Evolutionary conservation across 2,888 invertebrate species (phyloP), one percentile per base, ranked within the genome.

Genomic region (Malacosoma neustria): DNA sequence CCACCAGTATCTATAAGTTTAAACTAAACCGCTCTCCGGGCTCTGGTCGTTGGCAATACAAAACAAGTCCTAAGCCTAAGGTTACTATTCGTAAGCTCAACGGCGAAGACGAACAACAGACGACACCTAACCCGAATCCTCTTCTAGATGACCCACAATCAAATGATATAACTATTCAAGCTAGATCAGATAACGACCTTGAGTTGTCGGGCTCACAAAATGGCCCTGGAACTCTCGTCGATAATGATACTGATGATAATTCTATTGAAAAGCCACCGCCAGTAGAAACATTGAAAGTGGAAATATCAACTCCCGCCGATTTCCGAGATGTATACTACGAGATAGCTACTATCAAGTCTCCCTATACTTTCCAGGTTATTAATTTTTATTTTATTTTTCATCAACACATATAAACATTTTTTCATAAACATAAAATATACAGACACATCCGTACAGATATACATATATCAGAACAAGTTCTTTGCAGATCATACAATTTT

Each of bases 31-130:
- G 95, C 33, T 88, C 94, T 9, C 93, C 92, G 34, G 95, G 95
- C 3, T 92, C 93, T 32, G 95, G 95, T 36, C 90, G 96, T 50
- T 96, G 96, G 96, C 94, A 95, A 55, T 96, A 95, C 72, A 95
- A 95, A 77, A 94, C 95, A 6, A 93, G 95, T 13, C 92, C 95
- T 0, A 96, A 95, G 69, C 95, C 96, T 3, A 89, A 94, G 67
- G 91, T 96, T 5, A 90, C 90, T 35, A 95, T 95, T 49, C 87
- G 93, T 36, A 93, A 93, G 62, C 88, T 89, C 52, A 87, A 85
- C 36, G 87, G 87, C 38, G 89, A 88, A 39, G 88, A 89, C 41
- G 81, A 81, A 13, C 67, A 71, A 46, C 82, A 75, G 58, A 81
- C 85, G 43, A 86, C 85, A 35, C 84, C 84, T 12, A 73, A 76